Percentiles rank a stretch among this genome's conserved stretches.
Evolutionary conservation across 2,888 invertebrate species (phyloP).

Genomic region (Lasioglossum morio): DNA sequence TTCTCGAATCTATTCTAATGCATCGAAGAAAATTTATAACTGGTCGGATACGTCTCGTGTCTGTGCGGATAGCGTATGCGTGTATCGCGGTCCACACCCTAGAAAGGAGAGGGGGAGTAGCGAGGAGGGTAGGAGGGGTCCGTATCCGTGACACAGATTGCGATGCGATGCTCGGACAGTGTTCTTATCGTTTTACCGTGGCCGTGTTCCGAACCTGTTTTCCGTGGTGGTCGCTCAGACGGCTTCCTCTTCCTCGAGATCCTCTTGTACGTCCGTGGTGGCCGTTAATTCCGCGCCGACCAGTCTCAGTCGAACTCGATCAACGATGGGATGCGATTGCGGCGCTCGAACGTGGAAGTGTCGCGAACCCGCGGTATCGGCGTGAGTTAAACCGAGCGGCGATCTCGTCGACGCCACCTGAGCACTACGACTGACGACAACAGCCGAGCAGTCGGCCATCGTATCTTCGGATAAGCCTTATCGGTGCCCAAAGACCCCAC

Average conservation of each 20-base stretch:
- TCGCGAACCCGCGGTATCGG: conserved; percentile 51
- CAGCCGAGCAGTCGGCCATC: conserved; percentile 76
- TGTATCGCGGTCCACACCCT: neutral
- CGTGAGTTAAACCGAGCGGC: conserved; percentile 52
- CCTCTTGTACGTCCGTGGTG: conserved; percentile 35
- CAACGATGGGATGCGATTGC: conserved; percentile 16
- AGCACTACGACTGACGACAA: conserved; percentile 76
- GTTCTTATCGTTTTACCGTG: conserved; percentile 49
- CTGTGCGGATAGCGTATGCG: neutral
- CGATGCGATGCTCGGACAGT: neutral
- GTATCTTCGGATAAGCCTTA: conserved; percentile 80
- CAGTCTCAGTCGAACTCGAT: conserved; percentile 6
- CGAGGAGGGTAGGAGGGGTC: neutral
- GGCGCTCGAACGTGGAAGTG: conserved; percentile 28
- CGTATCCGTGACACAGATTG: conserved; percentile 25
- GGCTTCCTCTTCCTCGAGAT: conserved; percentile 42
- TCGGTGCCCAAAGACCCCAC: conserved; percentile 75
- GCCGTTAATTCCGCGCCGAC: conserved; percentile 35
- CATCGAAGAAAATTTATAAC: too few relatives aligned
- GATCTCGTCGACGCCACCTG: conserved; percentile 77
- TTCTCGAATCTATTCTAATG: too few relatives aligned
- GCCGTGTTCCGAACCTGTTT: conserved; percentile 34
- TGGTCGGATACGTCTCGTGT: too few relatives aligned
- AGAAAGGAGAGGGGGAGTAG: neutral
- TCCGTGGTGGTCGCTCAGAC: conserved; percentile 32